Conservation (phyloP, 2,888 invertebrate genomes). For the Brenthis hecate region DNA sequence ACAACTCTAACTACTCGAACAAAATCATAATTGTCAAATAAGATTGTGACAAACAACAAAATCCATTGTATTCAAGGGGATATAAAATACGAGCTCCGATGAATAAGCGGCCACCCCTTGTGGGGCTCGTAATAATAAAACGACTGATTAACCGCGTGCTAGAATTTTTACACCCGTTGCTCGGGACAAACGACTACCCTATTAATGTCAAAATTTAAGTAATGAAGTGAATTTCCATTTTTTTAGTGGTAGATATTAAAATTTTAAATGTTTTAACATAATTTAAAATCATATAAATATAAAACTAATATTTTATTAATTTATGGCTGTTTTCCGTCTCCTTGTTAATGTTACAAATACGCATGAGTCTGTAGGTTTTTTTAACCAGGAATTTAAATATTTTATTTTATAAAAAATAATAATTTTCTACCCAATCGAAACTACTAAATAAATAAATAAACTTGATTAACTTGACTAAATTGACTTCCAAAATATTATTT, state of each 20-base stretch:
- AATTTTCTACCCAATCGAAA: too few relatives aligned
- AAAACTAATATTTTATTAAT: too few relatives aligned
- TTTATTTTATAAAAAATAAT: too few relatives aligned
- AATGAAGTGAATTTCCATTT: conserved; percentile 2
- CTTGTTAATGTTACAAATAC: too few relatives aligned
- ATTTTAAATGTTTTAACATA: neutral
- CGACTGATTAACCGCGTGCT: conserved; percentile 63
- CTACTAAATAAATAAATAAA: too few relatives aligned
- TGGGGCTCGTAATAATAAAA: conserved; percentile 58
- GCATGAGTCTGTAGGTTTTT: too few relatives aligned
- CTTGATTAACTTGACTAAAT: too few relatives aligned
- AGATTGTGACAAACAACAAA: conserved; percentile 17
- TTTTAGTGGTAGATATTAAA: conserved; percentile 7
- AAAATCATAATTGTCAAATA: conserved; percentile 20
- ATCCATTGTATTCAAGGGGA: conserved; percentile 16
- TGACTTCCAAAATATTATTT: too few relatives aligned
- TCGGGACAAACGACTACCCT: conserved; percentile 23
- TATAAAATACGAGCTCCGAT: conserved; percentile 14
- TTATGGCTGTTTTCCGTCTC: too few relatives aligned
- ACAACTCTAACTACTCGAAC: neutral
- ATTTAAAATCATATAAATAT: too few relatives aligned
- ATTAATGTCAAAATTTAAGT: conserved; percentile 22
- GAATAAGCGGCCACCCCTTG: conserved; percentile 21
- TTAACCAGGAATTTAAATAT: too few relatives aligned
- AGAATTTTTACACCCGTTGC: conserved; percentile 28